Percentiles rank a stretch among this genome's conserved stretches.
Conservation (phyloP, 2,797 vertebrate species). For the Enoplosus armatus region DNA sequence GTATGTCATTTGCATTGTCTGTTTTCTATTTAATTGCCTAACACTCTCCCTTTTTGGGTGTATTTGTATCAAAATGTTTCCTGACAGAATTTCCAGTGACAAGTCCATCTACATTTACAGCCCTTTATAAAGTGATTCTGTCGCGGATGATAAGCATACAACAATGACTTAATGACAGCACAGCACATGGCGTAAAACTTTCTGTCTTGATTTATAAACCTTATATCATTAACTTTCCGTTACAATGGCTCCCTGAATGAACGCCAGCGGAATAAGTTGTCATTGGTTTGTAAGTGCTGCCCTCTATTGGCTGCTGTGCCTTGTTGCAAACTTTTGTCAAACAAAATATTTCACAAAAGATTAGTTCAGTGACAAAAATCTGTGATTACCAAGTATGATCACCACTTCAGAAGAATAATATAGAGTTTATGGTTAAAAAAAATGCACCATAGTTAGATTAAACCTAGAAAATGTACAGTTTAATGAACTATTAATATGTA, state of each 20-base stretch:
- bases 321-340: slow-evolving; percentile 30
- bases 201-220: background rate
- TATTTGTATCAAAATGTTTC: background rate
- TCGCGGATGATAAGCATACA: background rate
- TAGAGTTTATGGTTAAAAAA: background rate
- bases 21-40: background rate
- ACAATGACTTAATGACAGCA: background rate
- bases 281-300: slow-evolving; percentile 47
- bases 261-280: background rate
- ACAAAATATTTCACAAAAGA: background rate
- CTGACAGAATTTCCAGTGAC: background rate
- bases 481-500: background rate
- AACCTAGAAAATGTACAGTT: background rate
- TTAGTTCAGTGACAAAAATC: background rate
- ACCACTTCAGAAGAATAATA: background rate
- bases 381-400: background rate
- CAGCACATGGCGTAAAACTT: background rate
- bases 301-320: slow-evolving; percentile 54
- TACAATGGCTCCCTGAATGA: accelerated
- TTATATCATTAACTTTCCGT: background rate
- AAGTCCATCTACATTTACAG: background rate
- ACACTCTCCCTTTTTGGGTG: background rate
- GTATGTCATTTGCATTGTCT: background rate
- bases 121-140: background rate
- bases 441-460: background rate